Conservation (phyloP, 2,888 invertebrate species). For the Eupithecia dodoneata region DNA sequence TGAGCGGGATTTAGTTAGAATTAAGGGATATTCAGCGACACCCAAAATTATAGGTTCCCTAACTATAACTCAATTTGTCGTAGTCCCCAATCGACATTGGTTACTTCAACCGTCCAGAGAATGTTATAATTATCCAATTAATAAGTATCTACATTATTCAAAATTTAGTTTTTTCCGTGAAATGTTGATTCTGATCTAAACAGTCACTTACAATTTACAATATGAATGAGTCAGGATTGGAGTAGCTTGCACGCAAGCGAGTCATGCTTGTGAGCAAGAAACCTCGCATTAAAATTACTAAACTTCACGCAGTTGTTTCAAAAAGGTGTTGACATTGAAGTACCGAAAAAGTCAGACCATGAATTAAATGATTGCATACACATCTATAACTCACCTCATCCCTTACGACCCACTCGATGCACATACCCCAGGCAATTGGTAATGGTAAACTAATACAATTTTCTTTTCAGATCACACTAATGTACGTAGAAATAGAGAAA, state of each 20-base stretch:
- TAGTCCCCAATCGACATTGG: not conserved
- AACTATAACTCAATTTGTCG: not conserved
- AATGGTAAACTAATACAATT: too few species aligned
- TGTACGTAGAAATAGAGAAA: conserved; percentile 98
- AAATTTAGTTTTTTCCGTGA: not conserved
- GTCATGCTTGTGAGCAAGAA: not conserved
- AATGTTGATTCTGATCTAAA: not conserved
- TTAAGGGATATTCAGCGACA: not conserved
- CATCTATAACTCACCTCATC: too few species aligned
- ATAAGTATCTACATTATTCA: not conserved
- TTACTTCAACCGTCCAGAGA: not conserved
- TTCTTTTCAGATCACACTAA: conserved; percentile 89
- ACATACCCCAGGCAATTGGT: too few species aligned
- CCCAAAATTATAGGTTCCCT: not conserved
- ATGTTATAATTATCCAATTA: not conserved
- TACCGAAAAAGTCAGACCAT: not conserved
- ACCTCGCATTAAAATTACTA: not conserved
- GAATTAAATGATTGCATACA: not conserved
- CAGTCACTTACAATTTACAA: not conserved
- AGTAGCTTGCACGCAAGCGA: not conserved
- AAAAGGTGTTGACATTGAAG: not conserved
- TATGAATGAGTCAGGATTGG: not conserved
- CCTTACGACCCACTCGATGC: too few species aligned
- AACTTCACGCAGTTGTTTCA: not conserved
- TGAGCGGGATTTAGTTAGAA: not conserved